phyloP scores from a whole-genome alignment of 2,888 invertebrate species.

The Leptopilina drosophilae region DNA sequence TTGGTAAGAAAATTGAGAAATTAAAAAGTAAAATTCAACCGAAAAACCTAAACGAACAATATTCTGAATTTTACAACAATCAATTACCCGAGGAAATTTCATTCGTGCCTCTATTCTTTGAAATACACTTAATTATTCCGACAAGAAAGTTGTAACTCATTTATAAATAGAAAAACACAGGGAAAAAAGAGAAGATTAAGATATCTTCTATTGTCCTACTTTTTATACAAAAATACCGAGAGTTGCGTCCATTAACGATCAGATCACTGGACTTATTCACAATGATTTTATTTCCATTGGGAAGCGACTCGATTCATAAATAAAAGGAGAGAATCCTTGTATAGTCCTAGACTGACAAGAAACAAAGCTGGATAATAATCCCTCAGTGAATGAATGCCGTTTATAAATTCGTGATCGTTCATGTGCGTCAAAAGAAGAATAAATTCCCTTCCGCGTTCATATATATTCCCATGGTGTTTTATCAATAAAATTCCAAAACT shows the following conservation, averaged over 20 bases:
- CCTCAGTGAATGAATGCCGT: slow-evolving; percentile 2
- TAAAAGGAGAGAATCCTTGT: slow-evolving; percentile 5
- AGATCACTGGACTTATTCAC: neutral
- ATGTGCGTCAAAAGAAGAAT: slow-evolving; percentile 26
- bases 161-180: too few species aligned
- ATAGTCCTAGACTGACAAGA: neutral
- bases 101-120: neutral
- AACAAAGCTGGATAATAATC: neutral
- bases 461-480: slow-evolving; percentile 7
- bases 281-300: neutral
- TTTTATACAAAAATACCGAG: neutral
- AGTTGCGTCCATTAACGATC: slow-evolving; percentile 3
- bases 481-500: slow-evolving; percentile 30
- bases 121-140: neutral
- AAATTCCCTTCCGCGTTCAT: slow-evolving; percentile 13
- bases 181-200: neutral
- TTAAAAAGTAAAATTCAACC: too few species aligned
- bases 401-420: slow-evolving; percentile 23
- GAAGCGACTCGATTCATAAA: slow-evolving; percentile 1
- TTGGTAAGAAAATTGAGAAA: too few species aligned
- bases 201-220: slow-evolving; percentile 5
- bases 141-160: neutral
- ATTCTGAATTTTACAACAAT: neutral
- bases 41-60: too few species aligned
- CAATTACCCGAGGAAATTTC: slow-evolving; percentile 4